phyloP scores from a whole-genome alignment of 2,888 invertebrate species.

The Polietes domitor region DNA sequence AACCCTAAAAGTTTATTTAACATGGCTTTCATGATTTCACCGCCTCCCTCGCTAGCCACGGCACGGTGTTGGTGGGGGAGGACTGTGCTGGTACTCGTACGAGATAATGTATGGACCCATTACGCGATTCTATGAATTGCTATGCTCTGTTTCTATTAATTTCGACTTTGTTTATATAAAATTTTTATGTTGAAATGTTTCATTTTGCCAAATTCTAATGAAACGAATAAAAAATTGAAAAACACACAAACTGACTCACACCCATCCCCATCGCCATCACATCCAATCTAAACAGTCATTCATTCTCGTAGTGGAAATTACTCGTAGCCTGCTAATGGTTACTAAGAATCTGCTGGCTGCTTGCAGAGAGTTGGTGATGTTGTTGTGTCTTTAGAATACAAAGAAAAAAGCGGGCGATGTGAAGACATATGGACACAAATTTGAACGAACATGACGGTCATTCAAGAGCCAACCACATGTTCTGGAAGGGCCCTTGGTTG shows the following conservation, averaged over 20 bases:
- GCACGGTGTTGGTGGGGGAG: background rate
- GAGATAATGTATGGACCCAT: background rate
- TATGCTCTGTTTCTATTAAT: constrained; percentile 12
- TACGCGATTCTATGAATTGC: constrained; percentile 21
- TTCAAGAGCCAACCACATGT: too few relatives aligned
- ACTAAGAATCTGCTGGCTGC: constrained; percentile 5
- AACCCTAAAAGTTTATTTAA: constrained; percentile 6
- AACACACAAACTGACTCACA: background rate
- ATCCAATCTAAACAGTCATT: background rate
- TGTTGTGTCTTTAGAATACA: constrained; percentile 12
- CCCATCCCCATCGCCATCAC: background rate
- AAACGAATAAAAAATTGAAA: constrained; percentile 17
- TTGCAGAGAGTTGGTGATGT: background rate
- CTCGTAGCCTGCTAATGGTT: constrained; percentile 13
- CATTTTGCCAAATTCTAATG: constrained; percentile 27
- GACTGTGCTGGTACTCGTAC: background rate
- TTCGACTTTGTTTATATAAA: constrained; percentile 26
- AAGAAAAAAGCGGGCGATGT: background rate
- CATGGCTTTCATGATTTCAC: background rate
- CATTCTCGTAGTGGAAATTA: background rate
- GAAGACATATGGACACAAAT: constrained; percentile 18
- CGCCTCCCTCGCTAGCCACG: background rate
- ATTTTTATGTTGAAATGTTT: constrained; percentile 34
- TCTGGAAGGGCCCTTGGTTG: too few relatives aligned
- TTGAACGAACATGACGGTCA: too few relatives aligned